Evolutionary conservation across 2,888 invertebrate species (phyloP), one percentile per base, ranked within the genome.

Genomic region (Axea sp.): DNA sequence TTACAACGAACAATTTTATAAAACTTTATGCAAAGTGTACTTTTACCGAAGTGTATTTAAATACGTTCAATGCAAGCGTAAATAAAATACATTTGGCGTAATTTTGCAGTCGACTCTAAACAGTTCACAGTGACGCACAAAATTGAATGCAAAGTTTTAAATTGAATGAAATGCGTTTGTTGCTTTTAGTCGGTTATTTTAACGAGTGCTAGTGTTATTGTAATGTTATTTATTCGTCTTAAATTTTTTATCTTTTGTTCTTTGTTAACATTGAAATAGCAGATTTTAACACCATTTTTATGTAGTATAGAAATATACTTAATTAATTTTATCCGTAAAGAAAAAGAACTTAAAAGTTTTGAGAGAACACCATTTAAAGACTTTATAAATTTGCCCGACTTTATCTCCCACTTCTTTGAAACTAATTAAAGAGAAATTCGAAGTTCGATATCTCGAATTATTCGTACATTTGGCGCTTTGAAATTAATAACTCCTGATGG

Each of bases 21-120:
- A 53, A 65, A 65, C 43, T 65, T 64, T 64, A 65, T 65, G 43
- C 53, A 53, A 45, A 45, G 53, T 65, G 37, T 45, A 41, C 35
- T 9, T 37, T 39, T 26, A 8, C 12, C 51, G 41, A 45, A 65
- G 28, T 31, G 14, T 53, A 53, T 65, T 65, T 45, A 53, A 65
- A 45, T 65, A 45, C 64, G 33, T 65, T 65, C 24, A 31, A 64
- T 47, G 51, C 33, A 28, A 31, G 9, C 6, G 49, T 31, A 37
- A 60, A 60, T 60, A 47, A 60, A 51, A 9, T 51, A 12, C 51
- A 41, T 49, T 39, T 41, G 31, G 62, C 14, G 62, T 33, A 51
- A 51, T 62, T 51, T 51, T 19, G 17, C 39, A 26, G 41, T 41
- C 30, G 37, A 28, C 19, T 65, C 28, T 65, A 65, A 65, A 43